Conservation (phyloP, 2,113 vertebrate genomes). For the Oreochromis aureus region DNA sequence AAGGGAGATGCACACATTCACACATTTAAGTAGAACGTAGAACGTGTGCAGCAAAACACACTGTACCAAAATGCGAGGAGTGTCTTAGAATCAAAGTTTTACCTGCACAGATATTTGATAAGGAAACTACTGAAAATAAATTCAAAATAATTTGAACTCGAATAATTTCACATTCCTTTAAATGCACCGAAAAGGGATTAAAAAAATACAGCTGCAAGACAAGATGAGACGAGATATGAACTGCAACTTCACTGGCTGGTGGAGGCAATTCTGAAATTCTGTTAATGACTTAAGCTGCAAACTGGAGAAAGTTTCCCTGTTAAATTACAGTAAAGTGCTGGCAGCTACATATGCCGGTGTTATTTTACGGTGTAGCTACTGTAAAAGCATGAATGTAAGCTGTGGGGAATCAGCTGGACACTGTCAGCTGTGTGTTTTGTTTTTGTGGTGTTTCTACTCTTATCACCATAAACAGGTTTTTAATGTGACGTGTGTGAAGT, state of each 20-base stretch:
- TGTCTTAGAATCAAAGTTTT: background rate
- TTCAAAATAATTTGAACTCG: background rate
- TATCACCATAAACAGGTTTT: background rate
- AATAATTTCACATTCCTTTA: background rate
- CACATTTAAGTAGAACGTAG: background rate
- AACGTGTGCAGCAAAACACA: background rate
- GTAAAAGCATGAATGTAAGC: background rate
- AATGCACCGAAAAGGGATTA: background rate
- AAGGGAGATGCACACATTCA: fast-evolving
- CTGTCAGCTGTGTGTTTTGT: background rate
- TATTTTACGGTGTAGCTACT: background rate
- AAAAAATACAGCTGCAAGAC: background rate
- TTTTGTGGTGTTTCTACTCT: background rate
- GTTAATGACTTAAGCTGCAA: background rate
- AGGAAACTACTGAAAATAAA: background rate
- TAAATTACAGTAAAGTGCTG: background rate
- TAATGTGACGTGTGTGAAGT: background rate
- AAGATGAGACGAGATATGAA: background rate
- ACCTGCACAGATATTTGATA: background rate
- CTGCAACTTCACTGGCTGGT: background rate
- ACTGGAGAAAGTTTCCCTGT: background rate
- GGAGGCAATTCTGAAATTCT: background rate
- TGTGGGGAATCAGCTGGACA: background rate
- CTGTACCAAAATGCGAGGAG: background rate
- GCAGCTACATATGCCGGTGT: background rate